Evolutionary conservation across 2,888 invertebrate species (phyloP), one percentile per base, ranked within the genome.

Genomic region (Cotesia congregata): DNA sequence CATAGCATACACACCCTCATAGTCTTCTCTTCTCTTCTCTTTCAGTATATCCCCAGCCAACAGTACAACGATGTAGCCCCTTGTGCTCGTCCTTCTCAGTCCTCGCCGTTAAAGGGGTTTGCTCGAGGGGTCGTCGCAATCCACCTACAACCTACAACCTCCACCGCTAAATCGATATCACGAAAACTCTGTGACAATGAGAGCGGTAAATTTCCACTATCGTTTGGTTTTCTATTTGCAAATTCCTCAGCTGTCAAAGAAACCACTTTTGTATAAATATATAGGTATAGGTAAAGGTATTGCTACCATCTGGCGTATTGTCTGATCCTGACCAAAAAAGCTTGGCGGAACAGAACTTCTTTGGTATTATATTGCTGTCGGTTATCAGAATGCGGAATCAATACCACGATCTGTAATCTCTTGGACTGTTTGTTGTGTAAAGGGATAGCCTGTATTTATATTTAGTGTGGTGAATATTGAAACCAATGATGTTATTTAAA

Each of bases 401-500:
- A 86, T 85, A 83, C 67, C 74, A 72, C 60, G 72, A 72, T 76
- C 74, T 64, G 72, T 72, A 76, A 50, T 78, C 72, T 72, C 60
- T 7, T 62, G 40, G 65, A 70, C 65, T 59, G 50, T 50, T 50
- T 50, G 50, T 50, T 9, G 50, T 50, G 12, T 50, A 12, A 50
- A 50, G 50, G 50, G 50, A 50, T 30, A 30, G 30, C 30, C 30
- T 30, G 30, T 30, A 30, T 30, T 30, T 30, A 30, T 30, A 30
- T 30, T 30, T 30, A 41, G 60, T 69, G 41, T 72, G 74, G 76
- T 75, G 81, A 80, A 84, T 80, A 79, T 83, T 81, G 62, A 65
- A 9, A 61, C 40, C 62, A 38, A 7, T 39, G 40, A 84, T 86
- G 87, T 87, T 88, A 89, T 88, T 89, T 88, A 88, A 88, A 89